phyloP scores from a whole-genome alignment of 2,113 vertebrate genomes.

The Pelobates fuscus region DNA sequence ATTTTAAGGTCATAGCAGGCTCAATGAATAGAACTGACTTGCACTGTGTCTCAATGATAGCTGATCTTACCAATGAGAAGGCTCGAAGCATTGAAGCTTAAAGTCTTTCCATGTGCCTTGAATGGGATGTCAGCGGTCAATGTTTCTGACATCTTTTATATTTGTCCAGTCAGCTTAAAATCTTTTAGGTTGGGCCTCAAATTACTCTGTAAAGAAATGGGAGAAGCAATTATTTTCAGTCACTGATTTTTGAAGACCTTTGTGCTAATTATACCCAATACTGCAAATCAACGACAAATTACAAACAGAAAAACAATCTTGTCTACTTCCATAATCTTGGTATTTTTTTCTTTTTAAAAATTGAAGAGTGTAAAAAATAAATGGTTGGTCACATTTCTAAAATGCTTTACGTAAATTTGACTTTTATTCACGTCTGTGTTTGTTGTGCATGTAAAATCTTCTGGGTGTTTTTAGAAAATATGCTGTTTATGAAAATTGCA shows the following conservation, averaged over 20 bases:
- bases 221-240: conserved; percentile 93
- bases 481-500: no score
- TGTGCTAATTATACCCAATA: conserved; percentile 88
- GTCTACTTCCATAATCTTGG: neutral
- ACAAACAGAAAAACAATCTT: conserved; percentile 63
- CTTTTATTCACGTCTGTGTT: no score
- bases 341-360: no score
- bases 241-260: conserved; percentile 89
- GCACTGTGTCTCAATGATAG: conserved; percentile 80
- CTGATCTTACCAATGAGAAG: conserved; percentile 85
- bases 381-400: no score
- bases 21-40: conserved; percentile 87
- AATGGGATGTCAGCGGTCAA: conserved; percentile 84
- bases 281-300: conserved; percentile 77
- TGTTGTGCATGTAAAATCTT: no score
- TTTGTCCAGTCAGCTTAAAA: conserved; percentile 92
- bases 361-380: no score
- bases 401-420: no score
- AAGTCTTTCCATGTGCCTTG: conserved; percentile 80
- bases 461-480: no score
- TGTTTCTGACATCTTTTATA: conserved; percentile 88
- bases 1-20: conserved; percentile 88
- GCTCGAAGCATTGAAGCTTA: conserved; percentile 83
- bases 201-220: conserved; percentile 82
- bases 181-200: conserved; percentile 81